Evolutionary conservation across 2,888 invertebrate species (phyloP).

Genomic region (Rotaria sp.): DNA sequence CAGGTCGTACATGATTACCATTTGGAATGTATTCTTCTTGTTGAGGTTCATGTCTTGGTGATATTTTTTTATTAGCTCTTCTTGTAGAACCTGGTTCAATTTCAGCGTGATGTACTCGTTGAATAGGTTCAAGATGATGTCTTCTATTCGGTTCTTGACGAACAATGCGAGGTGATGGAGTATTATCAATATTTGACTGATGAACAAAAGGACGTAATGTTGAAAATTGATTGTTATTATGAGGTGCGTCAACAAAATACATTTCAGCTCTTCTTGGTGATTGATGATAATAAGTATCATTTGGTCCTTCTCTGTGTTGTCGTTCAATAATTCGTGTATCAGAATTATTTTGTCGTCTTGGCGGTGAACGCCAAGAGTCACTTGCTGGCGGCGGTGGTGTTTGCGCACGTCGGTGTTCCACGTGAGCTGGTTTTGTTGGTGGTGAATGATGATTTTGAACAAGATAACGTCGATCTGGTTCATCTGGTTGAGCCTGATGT

Average conservation of each 20-base stretch:
- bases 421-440: neutral
- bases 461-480: neutral
- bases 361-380: too few relatives aligned
- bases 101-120: neutral
- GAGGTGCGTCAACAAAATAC: neutral
- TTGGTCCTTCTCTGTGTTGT: neutral
- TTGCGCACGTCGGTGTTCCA: neutral
- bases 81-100: neutral
- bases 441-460: neutral
- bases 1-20: neutral
- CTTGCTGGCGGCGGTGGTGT: neutral
- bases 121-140: neutral
- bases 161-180: neutral
- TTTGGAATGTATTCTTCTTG: neutral
- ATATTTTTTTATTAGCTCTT: neutral
- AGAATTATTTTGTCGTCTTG: neutral
- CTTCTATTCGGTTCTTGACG: neutral
- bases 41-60: neutral
- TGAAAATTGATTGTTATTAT: neutral
- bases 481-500: neutral
- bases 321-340: neutral
- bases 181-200: too few relatives aligned
- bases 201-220: neutral
- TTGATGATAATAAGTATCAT: neutral
- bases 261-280: neutral